Evolutionary conservation across 2,797 vertebrate species (phyloP), one percentile per base, ranked within the genome.

Genomic region (Eulemur coronatus): DNA sequence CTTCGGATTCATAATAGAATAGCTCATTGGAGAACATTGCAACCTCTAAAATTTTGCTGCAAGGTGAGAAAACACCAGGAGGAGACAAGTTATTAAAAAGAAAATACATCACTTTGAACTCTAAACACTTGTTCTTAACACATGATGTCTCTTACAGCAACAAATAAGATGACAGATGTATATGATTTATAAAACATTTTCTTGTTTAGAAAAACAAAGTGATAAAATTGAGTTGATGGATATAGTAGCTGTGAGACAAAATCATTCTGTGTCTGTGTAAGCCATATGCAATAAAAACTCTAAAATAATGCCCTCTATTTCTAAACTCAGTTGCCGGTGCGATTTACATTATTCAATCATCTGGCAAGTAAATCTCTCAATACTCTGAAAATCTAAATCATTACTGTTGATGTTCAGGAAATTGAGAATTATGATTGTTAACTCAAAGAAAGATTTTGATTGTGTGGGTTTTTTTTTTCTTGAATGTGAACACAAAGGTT

Each of bases 161-260:
- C 86, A 86, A 73, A 84, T 84, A 86, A 80, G 3, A 81, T 95
- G 89, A 85, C 86, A 93, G 61, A 55, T 84, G 30, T 67, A 3
- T 57, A 43, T 87, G 85, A 97, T 95, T 97, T 97, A 96, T 93
- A 73, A 97, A 91, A 84, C 41, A 96, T 79, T 86, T 91, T 75
- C 59, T 93, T 93, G 57, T 78, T 96, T 95, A 89, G 59, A 43
- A 96, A 96, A 96, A 85, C 57, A 97, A 89, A 87, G 75, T 80
- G 85, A 86, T 94, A 94, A 97, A 89, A 81, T 61, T 52, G 63
- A 89, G 52, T 84, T 95, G 90, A 84, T 97, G 57, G 41, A 79
- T 67, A 57, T 91, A 81, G 87, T 81, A 72, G 38, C 84, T 76
- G 14, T 38, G 57, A 95, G 81, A 96, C 69, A 95, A 69, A 92